phyloP scores from a whole-genome alignment of 1,140 invertebrate genomes.

The Aleiodes sp. region DNA sequence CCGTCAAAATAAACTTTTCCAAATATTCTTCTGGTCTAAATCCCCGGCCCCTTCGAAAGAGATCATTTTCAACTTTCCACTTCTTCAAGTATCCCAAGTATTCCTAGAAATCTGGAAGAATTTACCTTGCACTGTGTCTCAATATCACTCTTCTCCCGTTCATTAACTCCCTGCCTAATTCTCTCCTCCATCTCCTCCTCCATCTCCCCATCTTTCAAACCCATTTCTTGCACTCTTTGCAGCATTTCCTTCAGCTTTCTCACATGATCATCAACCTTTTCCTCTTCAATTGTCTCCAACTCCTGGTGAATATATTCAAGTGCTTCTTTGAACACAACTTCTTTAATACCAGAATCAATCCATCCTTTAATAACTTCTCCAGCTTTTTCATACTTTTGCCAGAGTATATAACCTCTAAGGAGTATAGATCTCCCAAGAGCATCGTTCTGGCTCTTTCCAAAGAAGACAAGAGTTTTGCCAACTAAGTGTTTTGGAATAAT shows the following conservation, averaged over 20 bases:
- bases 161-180: conserved; percentile 67
- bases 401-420: conserved; percentile 75
- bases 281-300: conserved; percentile 50
- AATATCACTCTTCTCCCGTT: conserved; percentile 68
- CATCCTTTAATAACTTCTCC: conserved; percentile 58
- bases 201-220: conserved; percentile 53
- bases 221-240: conserved; percentile 50
- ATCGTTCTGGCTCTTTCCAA: conserved; percentile 67
- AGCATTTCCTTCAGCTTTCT: conserved; percentile 47
- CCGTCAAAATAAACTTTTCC: too few species aligned
- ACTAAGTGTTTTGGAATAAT: conserved; percentile 72
- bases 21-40: too few species aligned
- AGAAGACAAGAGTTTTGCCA: conserved; percentile 81
- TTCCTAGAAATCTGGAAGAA: conserved; percentile 22
- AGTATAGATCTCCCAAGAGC: conserved; percentile 72
- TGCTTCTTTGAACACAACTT: conserved; percentile 59
- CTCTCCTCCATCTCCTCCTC: conserved; percentile 63
- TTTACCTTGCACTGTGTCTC: conserved; percentile 66
- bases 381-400: conserved; percentile 74
- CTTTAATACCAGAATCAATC: conserved; percentile 44
- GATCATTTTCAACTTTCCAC: neutral
- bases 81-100: neutral
- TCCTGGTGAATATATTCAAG: conserved; percentile 59
- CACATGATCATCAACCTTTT: conserved; percentile 48
- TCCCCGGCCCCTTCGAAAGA: too few species aligned